Evolutionary conservation across 2,797 vertebrate genomes (phyloP), one percentile per base, ranked within the genome.

Genomic region (Hybognathus amarus): DNA sequence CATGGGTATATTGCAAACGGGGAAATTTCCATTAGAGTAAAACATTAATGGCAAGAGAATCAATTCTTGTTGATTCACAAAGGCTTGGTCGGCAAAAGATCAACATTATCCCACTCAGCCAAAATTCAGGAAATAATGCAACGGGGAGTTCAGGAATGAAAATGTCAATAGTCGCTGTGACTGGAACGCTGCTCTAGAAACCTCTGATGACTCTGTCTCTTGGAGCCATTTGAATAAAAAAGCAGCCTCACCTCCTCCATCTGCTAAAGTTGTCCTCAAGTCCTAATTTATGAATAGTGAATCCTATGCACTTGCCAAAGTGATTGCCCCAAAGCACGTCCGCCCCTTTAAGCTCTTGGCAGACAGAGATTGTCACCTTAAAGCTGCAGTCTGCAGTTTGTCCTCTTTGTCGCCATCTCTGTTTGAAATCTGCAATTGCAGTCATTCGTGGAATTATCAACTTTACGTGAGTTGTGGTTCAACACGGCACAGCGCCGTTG

Each of bases 21-120:
- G 80, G n/a, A 76, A 68, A 83, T 33, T 24, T 47, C 73, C 20
- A 10, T 27, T 66, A 40, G 9, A 54, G 66, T 82, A 38, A 50
- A 64, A 76, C 59, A 76, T 68, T 56, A 56, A 83, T 68, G 81
- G n/a, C 63, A 59, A 66, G 63, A 42, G 63, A 76, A 83, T 83
- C 18, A 64, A 83, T 76, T 75, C 12, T 27, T 56, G 45, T 27
- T n/a, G 30, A 64, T 52, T 74, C 22, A 30, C 80, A 70, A 80
- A 59, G 18, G 33, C 78, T 73, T 63, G 27, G 40, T 81, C 13
- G 17, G 79, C 79, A 63, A 73, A 80, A 70, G 30, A 27, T 52
- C 70, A 82, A 66, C n/a, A 40, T 66, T 66, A 54, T 73, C 9
- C 54, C 11, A 42, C 54, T 63, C 54, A 24, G 68, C 79, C 69